Evolutionary conservation across 2,888 invertebrate species (phyloP), one percentile per base, ranked within the genome.

Genomic region (Coenonympha arcania): DNA sequence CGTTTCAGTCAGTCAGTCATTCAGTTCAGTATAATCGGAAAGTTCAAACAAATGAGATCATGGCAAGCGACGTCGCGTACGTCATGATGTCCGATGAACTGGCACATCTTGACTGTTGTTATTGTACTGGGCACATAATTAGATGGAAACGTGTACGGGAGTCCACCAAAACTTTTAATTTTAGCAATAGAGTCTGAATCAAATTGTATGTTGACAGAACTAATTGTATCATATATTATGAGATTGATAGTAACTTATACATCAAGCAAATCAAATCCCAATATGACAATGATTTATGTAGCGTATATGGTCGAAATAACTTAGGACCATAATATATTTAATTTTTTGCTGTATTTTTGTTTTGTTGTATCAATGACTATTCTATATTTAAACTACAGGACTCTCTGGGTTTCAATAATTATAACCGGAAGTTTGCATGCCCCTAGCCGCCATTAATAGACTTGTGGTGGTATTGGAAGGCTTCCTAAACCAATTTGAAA

Each of bases 31-130:
- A 48, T 49, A 50, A 55, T 56, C 57, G 54, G 52, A 49, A 55
- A 53, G 48, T 56, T 59, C 56, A 33, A 40, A 65, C 61, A 62
- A 57, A 62, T 69, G 66, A 69, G 64, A 63, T 68, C 66, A 68
- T 62, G 49, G 16, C 26, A 45, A 34, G 41, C 36, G 20, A 37
- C 15, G 44, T 44, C 28, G 9, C 30, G 13, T n/a, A 28, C 45
- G 34, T 45, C 48, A 54, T 43, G 44, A 40, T 50, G 44, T 51
- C 50, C 40, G 48, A 48, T 44, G 26, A 47, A 41, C 43, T 37
- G 48, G 48, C 50, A 45, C 40, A 48, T 54, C 50, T 43, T 24
- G 20, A 31, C 30, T 43, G 51, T 54, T 51, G 48, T 51, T 51
- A 44, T 48, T 46, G 15, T 22, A 36, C 30, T 13, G 6, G 33